Evolutionary conservation across 2,888 invertebrate species (phyloP).

Genomic region (Pollenia griseotomentosa): DNA sequence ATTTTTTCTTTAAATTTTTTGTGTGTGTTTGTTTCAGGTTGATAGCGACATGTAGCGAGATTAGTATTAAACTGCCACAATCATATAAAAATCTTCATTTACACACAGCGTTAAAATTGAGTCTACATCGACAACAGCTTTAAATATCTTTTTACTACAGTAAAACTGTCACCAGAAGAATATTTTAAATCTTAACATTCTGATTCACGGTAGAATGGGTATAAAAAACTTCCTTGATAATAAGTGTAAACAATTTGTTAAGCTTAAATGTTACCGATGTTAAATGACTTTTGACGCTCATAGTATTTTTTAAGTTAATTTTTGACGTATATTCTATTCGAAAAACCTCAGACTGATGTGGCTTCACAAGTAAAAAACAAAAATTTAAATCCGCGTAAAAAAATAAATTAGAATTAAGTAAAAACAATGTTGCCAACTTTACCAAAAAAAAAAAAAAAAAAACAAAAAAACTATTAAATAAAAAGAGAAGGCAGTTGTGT

Average conservation of each 20-base stretch:
- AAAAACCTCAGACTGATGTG: slow-evolving; percentile 33
- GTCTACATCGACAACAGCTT: too few species aligned
- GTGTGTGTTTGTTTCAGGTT: not conserved
- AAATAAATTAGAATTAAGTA: not conserved
- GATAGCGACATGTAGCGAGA: not conserved
- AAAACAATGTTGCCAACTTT: slow-evolving; percentile 1
- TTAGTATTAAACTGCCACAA: not conserved
- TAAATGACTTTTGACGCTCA: too few species aligned
- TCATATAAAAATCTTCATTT: slow-evolving; percentile 26
- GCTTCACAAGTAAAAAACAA: not conserved
- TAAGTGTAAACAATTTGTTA: too few species aligned
- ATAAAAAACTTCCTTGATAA: too few species aligned
- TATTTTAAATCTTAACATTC: too few species aligned
- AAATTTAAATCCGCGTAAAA: not conserved
- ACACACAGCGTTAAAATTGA: too few species aligned
- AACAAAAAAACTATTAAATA: too few species aligned
- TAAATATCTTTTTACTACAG: too few species aligned
- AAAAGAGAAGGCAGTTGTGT: too few species aligned
- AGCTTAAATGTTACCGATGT: too few species aligned
- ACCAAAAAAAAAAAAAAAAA: not conserved
- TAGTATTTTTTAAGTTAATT: not conserved
- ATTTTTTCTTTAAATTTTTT: not conserved
- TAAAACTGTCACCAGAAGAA: too few species aligned
- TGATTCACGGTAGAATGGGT: too few species aligned
- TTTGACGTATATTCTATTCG: slow-evolving; percentile 46